Percentiles rank a stretch among this genome's conserved stretches.
Evolutionary conservation across 1,140 invertebrate genomes (phyloP).

Genomic region (Akabosia matsudoensis): DNA sequence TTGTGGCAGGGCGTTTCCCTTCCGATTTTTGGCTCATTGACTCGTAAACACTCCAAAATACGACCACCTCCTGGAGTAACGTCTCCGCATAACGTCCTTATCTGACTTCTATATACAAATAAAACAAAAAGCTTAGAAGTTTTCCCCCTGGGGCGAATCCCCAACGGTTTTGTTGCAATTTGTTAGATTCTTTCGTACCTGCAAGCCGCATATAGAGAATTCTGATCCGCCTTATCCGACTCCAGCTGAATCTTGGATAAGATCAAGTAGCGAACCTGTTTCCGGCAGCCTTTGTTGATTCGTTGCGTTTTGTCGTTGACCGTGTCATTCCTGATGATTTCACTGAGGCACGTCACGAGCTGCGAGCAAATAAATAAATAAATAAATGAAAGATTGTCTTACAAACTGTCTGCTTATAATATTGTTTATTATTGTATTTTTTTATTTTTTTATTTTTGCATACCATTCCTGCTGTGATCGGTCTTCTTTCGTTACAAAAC

Average conservation of each 20-base stretch:
- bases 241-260: conserved; percentile 71
- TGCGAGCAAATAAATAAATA: no score
- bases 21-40: conserved; percentile 22
- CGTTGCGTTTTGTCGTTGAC: conserved; percentile 70
- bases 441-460: conserved; percentile 44
- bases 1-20: conserved; percentile 48
- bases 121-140: conserved; percentile 2
- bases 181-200: conserved; percentile 27
- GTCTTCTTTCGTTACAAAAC: conserved; percentile 64
- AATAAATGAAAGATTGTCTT: no score
- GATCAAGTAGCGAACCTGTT: conserved; percentile 63
- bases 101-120: conserved; percentile 25
- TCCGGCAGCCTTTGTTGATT: conserved; percentile 79
- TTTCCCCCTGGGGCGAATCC: conserved; percentile 20
- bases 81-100: conserved; percentile 21
- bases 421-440: no score
- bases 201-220: conserved; percentile 69
- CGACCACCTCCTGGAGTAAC: conserved; percentile 40
- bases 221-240: conserved; percentile 67
- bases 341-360: conserved; percentile 87
- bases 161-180: not conserved
- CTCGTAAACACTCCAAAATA: conserved; percentile 39
- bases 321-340: conserved; percentile 83
- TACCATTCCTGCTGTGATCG: conserved; percentile 53
- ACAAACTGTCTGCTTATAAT: not conserved